Evolutionary conservation across 1,140 invertebrate species (phyloP).

Genomic region (Saccostrea cuccullata): DNA sequence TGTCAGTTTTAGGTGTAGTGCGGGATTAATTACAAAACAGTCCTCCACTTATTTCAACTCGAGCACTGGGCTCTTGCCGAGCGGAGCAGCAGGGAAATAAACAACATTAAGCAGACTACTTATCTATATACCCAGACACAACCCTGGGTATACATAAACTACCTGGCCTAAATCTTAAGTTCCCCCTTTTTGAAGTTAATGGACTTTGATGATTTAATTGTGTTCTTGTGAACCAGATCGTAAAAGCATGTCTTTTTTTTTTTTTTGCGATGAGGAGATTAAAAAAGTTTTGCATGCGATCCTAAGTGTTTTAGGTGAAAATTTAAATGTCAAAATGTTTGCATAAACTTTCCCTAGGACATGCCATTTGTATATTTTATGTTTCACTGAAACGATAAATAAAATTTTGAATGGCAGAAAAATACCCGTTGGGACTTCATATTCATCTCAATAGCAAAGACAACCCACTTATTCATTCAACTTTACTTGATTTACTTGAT

Average conservation of each 20-base stretch:
- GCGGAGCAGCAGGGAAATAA: slow-evolving; percentile 5
- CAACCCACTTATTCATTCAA: not conserved
- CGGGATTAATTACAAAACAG: slow-evolving; percentile 30
- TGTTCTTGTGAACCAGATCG: slow-evolving; percentile 1
- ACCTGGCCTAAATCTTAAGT: not conserved
- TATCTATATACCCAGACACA: slow-evolving; percentile 6
- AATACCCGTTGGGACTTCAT: not conserved
- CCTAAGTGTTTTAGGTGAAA: slow-evolving; percentile 10
- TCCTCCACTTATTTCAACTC: not conserved
- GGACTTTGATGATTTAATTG: slow-evolving; percentile 5
- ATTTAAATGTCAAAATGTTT: slow-evolving; percentile 36
- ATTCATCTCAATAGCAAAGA: not conserved
- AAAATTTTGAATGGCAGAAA: not conserved
- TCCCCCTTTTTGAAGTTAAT: slow-evolving; percentile 8
- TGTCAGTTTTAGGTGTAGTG: not conserved
- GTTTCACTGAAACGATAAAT: slow-evolving; percentile 22
- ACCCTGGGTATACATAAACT: slow-evolving; percentile 20
- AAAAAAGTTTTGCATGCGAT: not conserved
- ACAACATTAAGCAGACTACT: not conserved
- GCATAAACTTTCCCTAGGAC: slow-evolving; percentile 1
- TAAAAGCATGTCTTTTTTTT: slow-evolving; percentile 1
- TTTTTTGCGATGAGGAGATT: not conserved
- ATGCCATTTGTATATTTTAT: slow-evolving; percentile 27
- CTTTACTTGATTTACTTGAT: not conserved
- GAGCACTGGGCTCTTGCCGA: not conserved